Percentiles rank a stretch among this genome's conserved stretches.
phyloP scores from a whole-genome alignment of 30 jellyfish, hydroid and myxozoan genomes.

The Rhopilema esculentum region DNA sequence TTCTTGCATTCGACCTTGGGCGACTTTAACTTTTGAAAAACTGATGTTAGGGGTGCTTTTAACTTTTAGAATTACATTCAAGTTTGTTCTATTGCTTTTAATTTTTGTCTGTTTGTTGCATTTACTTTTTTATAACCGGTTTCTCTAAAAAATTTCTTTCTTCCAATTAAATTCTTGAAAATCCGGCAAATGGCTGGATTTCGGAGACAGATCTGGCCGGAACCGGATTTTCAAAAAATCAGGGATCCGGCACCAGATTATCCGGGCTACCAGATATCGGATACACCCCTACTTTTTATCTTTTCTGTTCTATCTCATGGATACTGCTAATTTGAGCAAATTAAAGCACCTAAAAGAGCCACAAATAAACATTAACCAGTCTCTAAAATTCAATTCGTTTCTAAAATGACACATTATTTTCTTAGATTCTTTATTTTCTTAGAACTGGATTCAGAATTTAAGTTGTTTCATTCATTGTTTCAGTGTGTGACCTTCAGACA shows the following conservation, averaged over 20 bases:
- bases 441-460: no score
- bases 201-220: not conserved
- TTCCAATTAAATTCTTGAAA: not conserved
- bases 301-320: no score
- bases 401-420: no score
- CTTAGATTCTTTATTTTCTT: no score
- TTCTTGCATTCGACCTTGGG: slow-evolving; percentile 56
- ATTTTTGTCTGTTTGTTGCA: not conserved
- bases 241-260: no score
- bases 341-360: no score
- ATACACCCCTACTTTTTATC: not conserved
- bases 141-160: not conserved
- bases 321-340: no score
- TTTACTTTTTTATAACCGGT: not conserved
- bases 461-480: no score
- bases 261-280: not conserved
- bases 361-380: no score
- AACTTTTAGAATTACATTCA: slow-evolving; percentile 4
- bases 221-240: not conserved
- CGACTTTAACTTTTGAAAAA: not conserved
- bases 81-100: not conserved
- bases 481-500: no score
- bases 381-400: no score
- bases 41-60: not conserved
- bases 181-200: not conserved